phyloP scores from a whole-genome alignment of 2,113 vertebrate species.

The Deroptyus accipitrinus region DNA sequence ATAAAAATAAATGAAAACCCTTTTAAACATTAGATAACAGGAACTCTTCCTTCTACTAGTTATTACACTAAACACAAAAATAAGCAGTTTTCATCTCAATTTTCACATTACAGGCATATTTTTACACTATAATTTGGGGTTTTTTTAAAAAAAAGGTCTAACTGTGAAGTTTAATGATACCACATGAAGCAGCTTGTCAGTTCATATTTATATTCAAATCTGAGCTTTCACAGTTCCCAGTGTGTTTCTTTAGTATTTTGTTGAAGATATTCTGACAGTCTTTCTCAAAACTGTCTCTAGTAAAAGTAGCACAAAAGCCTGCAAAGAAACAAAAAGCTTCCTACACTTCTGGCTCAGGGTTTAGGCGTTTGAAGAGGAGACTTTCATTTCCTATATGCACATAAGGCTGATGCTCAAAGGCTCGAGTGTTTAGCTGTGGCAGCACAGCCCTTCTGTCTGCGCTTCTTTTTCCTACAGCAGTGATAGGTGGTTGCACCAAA shows the following conservation, averaged over 20 bases:
- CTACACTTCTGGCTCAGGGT: neutral
- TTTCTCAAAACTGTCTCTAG: constrained; percentile 61
- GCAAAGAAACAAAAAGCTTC: constrained; percentile 42
- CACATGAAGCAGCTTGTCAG: constrained; percentile 74
- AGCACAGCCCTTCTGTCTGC: neutral
- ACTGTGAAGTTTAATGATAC: constrained; percentile 78
- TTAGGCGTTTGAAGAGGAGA: neutral
- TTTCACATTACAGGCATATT: constrained; percentile 74
- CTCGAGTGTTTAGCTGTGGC: fast-evolving
- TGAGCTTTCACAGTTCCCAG: constrained; percentile 61
- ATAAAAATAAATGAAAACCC: constrained; percentile 61
- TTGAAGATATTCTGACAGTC: constrained; percentile 55
- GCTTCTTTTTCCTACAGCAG: neutral
- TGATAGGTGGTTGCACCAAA: neutral
- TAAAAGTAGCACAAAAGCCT: constrained; percentile 50
- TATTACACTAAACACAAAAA: constrained; percentile 69
- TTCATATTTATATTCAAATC: constrained; percentile 71
- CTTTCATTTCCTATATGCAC: neutral
- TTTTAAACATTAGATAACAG: constrained; percentile 31
- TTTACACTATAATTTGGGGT: constrained; percentile 72
- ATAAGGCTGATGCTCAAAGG: neutral
- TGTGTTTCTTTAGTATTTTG: constrained; percentile 55
- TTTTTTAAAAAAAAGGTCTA: constrained; percentile 60
- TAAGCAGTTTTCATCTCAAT: constrained; percentile 75
- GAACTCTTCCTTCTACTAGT: constrained; percentile 59